Evolutionary conservation across 2,797 vertebrate species (phyloP).

Genomic region (Eupleurogrammus muticus): DNA sequence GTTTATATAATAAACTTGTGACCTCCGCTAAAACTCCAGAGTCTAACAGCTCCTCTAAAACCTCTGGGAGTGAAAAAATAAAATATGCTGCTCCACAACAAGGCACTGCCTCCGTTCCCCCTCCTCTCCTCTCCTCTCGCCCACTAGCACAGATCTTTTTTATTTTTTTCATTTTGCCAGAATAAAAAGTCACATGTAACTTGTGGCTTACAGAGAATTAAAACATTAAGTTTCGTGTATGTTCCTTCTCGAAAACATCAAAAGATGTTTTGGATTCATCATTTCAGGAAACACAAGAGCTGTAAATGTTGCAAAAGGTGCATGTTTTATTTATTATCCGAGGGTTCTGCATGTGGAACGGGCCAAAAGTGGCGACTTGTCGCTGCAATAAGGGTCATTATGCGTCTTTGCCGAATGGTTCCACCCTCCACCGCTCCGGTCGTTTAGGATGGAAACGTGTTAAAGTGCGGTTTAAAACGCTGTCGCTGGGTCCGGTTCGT

Average conservation of each 20-base stretch:
- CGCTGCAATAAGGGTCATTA: conserved; percentile 49
- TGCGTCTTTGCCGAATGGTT: conserved; percentile 56
- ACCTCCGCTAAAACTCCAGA: conserved; percentile 71
- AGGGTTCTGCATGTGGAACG: conserved; percentile 57
- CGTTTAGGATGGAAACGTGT: conserved; percentile 37
- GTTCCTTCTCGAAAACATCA: conserved; percentile 68
- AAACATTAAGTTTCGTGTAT: conserved; percentile 76
- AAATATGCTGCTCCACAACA: conserved; percentile 65
- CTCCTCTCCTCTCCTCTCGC: conserved; percentile 23
- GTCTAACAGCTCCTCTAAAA: conserved; percentile 63
- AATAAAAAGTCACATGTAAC: conserved; percentile 73
- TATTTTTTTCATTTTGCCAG: conserved; percentile 16
- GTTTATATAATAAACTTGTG: conserved; percentile 78
- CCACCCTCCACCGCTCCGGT: conserved; percentile 31
- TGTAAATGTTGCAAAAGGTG: conserved; percentile 76
- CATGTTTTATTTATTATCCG: conserved; percentile 79
- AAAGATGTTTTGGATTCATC: conserved; percentile 75
- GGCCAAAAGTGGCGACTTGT: conserved; percentile 42
- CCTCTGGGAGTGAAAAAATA: conserved; percentile 65
- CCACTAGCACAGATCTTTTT: conserved; percentile 38
- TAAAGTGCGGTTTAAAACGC: conserved; percentile 23
- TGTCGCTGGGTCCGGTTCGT: conserved; percentile 7
- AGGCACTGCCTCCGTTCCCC: conserved; percentile 13
- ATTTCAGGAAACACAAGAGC: conserved; percentile 77
- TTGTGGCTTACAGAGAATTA: conserved; percentile 75